Percentiles rank a stretch among this genome's conserved stretches.
Evolutionary conservation across 2,797 vertebrate genomes (phyloP).

Genomic region (Amniataba percoides): DNA sequence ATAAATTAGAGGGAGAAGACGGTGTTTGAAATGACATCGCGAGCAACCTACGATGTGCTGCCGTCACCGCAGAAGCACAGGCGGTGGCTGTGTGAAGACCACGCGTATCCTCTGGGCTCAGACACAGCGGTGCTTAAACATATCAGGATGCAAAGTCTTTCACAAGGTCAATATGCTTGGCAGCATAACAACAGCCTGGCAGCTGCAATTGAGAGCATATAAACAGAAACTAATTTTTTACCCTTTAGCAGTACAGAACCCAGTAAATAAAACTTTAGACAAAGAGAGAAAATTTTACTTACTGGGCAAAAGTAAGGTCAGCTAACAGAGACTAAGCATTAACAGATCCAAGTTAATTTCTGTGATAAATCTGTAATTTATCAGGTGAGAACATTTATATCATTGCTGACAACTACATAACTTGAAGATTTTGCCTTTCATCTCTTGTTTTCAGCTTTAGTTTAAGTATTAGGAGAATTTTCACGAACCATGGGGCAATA

Average conservation of each 20-base stretch:
- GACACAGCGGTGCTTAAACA: conserved; percentile 39
- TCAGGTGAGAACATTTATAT: neutral
- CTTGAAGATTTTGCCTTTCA: neutral
- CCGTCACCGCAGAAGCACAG: conserved; percentile 13
- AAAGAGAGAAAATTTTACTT: neutral
- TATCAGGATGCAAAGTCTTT: conserved; percentile 53
- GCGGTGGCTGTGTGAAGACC: conserved; percentile 19
- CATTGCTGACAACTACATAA: neutral
- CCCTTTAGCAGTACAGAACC: conserved; percentile 5
- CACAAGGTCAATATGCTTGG: conserved; percentile 56
- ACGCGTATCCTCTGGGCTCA: conserved; percentile 37
- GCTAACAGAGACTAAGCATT: no score
- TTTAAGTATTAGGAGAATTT: no score
- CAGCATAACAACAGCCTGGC: conserved; percentile 46
- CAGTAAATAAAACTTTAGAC: conserved; percentile 14
- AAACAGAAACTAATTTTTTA: conserved; percentile 22
- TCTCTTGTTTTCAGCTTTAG: neutral
- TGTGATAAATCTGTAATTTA: neutral
- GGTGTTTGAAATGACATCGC: conserved; percentile 5
- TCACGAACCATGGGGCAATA: no score
- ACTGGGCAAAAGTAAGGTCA: neutral
- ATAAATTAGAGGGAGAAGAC: conserved; percentile 1
- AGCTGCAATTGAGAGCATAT: conserved; percentile 30
- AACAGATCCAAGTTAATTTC: neutral
- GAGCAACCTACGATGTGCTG: neutral